Evolutionary conservation across 2,797 vertebrate species (phyloP), one percentile per base, ranked within the genome.

Genomic region (Pelobates cultripes): DNA sequence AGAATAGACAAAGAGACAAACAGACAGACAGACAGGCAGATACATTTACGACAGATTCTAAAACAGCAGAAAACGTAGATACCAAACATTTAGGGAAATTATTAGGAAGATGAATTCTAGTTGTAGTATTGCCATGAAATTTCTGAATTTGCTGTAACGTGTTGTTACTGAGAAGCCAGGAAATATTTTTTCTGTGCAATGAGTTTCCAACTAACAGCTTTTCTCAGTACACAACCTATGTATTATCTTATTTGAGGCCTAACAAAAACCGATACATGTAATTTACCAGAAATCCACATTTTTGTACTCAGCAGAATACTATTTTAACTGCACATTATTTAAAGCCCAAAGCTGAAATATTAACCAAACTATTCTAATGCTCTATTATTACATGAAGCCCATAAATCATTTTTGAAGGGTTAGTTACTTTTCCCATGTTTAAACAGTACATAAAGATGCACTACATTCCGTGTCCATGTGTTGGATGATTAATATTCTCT

Each of bases 351-450:
- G 53, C 70, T 75, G 68, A 73, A 43, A 12, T 70, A 43, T 40
- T 60, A 66, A 41, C 63, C 51, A 73, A 17, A 40, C 10, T 7
- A 42, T 68, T 67, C 61, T 53, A 40, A 67, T 51, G 45, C 64
- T 41, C 53, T 69, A 73, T 78, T 73, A 83, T 83, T 83, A 74
- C 63, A 41, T 13, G 17, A 42, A 14, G 17, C n/a, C 70, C 17
- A 43, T 51, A 68, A 71, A 55, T 9, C 13, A 71, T 57, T 17
- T 17, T 45, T 2, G 28, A 8, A 47, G 47, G 13, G n/a, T 43
- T n/a, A 43, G 66, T 64, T 43, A 4, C 1, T 15, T 60, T 28
- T 72, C 17, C 13, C 10, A 53, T 55, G 40, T 44, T 57, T 44
- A 7, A 40, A 4, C 57, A 15, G 57, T 7, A 64, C 4, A 40